phyloP scores from a whole-genome alignment of 2,888 invertebrate genomes.

The Acanthoscelides obtectus region DNA sequence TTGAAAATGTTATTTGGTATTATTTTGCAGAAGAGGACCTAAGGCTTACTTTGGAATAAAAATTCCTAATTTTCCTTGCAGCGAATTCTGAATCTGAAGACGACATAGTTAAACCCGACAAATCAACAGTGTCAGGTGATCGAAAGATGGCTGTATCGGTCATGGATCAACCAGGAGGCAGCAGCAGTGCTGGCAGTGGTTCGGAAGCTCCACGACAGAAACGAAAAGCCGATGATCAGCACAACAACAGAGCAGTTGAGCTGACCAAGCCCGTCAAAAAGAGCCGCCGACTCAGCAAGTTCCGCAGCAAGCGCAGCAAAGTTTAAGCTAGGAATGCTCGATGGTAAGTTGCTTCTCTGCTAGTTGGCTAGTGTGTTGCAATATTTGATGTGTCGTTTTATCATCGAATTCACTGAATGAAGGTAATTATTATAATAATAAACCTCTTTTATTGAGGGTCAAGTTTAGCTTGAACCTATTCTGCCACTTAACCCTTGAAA shows the following conservation, averaged over 20 bases:
- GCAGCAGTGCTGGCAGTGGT: slow-evolving; percentile 69
- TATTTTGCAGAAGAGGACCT: no score
- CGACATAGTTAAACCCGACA: neutral
- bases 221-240: slow-evolving; percentile 36
- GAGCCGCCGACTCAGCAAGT: slow-evolving; percentile 35
- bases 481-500: no score
- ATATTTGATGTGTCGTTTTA: no score
- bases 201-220: slow-evolving; percentile 53
- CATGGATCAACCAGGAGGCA: slow-evolving; percentile 50
- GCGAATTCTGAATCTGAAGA: neutral
- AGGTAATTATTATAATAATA: no score
- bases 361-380: no score
- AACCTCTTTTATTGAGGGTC: no score
- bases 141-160: slow-evolving; percentile 34
- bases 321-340: slow-evolving; percentile 22
- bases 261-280: slow-evolving; percentile 31
- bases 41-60: no score
- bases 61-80: neutral
- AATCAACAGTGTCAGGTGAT: neutral
- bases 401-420: no score
- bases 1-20: no score
- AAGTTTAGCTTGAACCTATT: no score
- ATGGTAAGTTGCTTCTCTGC: no score
- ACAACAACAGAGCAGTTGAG: slow-evolving; percentile 11
- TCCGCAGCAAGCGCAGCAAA: slow-evolving; percentile 38